Conservation (phyloP, 1,140 invertebrate genomes). For the Procambarus virginalis region DNA sequence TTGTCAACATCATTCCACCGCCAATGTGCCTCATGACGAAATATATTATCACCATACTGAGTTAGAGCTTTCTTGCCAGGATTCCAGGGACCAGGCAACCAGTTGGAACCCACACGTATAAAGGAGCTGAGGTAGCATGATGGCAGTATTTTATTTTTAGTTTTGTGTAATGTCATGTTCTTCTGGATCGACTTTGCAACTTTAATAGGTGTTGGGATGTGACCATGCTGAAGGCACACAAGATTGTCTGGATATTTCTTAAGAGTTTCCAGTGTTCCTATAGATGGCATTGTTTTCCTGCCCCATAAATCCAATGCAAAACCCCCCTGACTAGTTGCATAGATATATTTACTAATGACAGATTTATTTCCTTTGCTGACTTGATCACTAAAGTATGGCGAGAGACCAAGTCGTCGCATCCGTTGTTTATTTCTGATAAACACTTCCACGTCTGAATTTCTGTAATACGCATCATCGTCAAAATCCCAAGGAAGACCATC, state of each 20-base stretch:
- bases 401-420: conserved; percentile 62
- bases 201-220: conserved; percentile 48
- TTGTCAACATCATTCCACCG: conserved; percentile 32
- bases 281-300: conserved; percentile 12
- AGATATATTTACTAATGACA: conserved; percentile 49
- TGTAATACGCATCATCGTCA: conserved; percentile 67
- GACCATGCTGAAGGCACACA: conserved; percentile 58
- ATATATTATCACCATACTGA: conserved; percentile 63
- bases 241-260: conserved; percentile 49
- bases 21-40: conserved; percentile 69
- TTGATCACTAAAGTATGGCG: conserved; percentile 39
- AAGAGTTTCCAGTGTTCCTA: conserved; percentile 5
- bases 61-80: conserved; percentile 56
- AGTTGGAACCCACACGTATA: conserved; percentile 54
- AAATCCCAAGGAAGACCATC: conserved; percentile 71
- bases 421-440: conserved; percentile 55
- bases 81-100: conserved; percentile 64
- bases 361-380: conserved; percentile 49
- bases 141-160: neutral
- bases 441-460: conserved; percentile 39
- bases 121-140: conserved; percentile 51
- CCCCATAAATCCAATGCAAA: conserved; percentile 67
- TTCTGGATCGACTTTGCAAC: conserved; percentile 8
- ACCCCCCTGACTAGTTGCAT: conserved; percentile 57
- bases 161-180: neutral